Base-by-base conservation (phyloP, 2,888 invertebrate species). In the Callimorpha dominula region DNA sequence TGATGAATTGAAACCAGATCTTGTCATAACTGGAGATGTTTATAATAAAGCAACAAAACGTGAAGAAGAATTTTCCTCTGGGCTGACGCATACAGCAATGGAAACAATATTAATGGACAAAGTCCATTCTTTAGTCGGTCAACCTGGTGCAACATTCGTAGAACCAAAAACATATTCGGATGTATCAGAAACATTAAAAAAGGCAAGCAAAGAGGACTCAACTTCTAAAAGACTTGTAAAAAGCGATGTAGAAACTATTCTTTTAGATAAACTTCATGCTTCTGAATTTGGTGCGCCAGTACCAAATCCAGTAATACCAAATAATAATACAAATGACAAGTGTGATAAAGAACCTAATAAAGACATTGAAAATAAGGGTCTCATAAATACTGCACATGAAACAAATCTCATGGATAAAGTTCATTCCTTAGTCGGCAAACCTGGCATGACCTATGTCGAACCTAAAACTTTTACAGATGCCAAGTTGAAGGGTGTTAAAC, bases 71-170 rank as follows among this genome's bases (percentile, higher is more conserved):
- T 77, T 79, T 65, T 80, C 90, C 12, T 70, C 73, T 63, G 82
- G 78, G 8, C 46, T 77, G 43, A 77, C 84, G 31, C 84, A 82
- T 42, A 81, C 73, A 63, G 77, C 81, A 8, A 71, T 76, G 70
- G 78, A 83, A 71, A 78, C 83, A 12, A 79, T 86, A 50, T 62
- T 82, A 7, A 71, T 81, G 69, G 83, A 85, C 31, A 85, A 84
- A 78, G 78, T 81, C 0, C 77, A 81, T 14, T 78, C 78, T 46
- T 70, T 85, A 43, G 77, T 83, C 9, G 80, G 70, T 20, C 78
- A 80, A 66, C 70, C 74, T 11, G 82, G 67, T 43, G 75, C 84
- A 15, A 74, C 77, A 1, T 77, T 82, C 69, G 77, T 73, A 4
- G 77, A 77, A 69, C 78, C 83, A 14, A 71, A 79, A 78, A 66